Conservation (phyloP, 2,888 invertebrate genomes). For the Ormia ochracea region DNA sequence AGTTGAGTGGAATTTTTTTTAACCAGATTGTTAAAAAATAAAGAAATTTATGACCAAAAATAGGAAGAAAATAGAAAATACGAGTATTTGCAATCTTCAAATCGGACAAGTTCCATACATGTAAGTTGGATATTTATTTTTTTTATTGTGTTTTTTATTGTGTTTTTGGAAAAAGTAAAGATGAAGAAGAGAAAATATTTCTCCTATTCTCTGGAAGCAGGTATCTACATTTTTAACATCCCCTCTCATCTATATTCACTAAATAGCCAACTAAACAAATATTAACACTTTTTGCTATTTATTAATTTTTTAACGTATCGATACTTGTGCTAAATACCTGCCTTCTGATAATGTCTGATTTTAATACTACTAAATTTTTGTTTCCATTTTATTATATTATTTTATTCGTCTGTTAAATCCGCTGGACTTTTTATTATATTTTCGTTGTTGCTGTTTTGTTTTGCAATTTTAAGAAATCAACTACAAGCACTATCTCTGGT, state of each 20-base stretch:
- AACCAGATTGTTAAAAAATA: background rate
- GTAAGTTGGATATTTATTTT: too few species aligned
- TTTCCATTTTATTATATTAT: conserved; percentile 11
- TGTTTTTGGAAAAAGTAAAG: background rate
- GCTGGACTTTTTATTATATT: conserved; percentile 26
- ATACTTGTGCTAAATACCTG: conserved; percentile 1
- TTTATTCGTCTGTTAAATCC: background rate
- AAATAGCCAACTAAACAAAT: conserved; percentile 4
- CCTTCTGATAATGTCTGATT: conserved; percentile 1
- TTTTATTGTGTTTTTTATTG: too few species aligned
- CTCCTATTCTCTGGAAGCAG: conserved; percentile 34
- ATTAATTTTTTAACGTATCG: background rate
- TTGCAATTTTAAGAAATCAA: conserved; percentile 17
- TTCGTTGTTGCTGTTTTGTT: conserved; percentile 1
- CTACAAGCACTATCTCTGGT: background rate
- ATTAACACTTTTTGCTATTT: conserved; percentile 23
- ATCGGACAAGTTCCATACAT: conserved; percentile 47
- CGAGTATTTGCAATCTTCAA: conserved; percentile 38
- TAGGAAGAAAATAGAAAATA: conserved; percentile 23
- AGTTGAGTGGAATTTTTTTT: background rate
- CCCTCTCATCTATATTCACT: conserved; percentile 18
- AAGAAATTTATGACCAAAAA: background rate
- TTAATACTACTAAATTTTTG: background rate
- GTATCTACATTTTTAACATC: conserved; percentile 41
- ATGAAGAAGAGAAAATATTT: conserved; percentile 21